Evolutionary conservation across 2,888 invertebrate genomes (phyloP).

Genomic region (Gasteruption jaculator): DNA sequence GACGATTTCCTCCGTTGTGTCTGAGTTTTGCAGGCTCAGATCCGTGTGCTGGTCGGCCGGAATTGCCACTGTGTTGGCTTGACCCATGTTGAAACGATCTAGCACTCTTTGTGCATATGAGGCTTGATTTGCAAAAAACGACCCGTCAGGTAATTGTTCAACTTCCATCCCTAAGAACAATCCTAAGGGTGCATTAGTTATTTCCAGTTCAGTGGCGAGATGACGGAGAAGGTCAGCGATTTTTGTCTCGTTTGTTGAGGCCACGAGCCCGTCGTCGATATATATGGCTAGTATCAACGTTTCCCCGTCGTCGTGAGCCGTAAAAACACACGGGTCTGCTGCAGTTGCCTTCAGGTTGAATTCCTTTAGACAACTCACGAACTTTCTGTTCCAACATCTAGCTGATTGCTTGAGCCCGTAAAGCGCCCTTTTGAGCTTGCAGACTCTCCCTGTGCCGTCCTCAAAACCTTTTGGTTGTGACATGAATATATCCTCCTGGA

Average conservation of each 20-base stretch:
- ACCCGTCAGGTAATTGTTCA: constrained; percentile 4
- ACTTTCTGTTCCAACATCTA: constrained; percentile 38
- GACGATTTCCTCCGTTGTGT: constrained; percentile 3
- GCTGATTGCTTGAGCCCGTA: constrained; percentile 45
- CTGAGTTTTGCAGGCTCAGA: too few species aligned
- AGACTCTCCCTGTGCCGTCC: constrained; percentile 33
- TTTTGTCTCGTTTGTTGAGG: too few species aligned
- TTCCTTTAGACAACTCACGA: constrained; percentile 29
- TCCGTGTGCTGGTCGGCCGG: constrained; percentile 25
- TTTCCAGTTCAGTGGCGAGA: too few species aligned
- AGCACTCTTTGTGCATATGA: constrained; percentile 15
- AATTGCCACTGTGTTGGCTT: constrained; percentile 25
- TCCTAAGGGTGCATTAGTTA: too few species aligned
- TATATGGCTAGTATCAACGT: constrained; percentile 31
- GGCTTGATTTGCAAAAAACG: constrained; percentile 18
- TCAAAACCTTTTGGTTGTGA: constrained; percentile 37
- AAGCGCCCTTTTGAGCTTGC: constrained; percentile 35
- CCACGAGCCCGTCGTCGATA: constrained; percentile 40
- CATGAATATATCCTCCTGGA: constrained; percentile 38
- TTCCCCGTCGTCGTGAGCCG: constrained; percentile 16
- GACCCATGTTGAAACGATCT: constrained; percentile 20
- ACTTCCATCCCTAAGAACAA: neutral
- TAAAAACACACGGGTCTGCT: constrained; percentile 37
- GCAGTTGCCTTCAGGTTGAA: constrained; percentile 28
- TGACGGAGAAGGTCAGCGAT: too few species aligned